Base-by-base conservation (phyloP, 2,113 vertebrate species). In the Coptodon bakossiorum region DNA sequence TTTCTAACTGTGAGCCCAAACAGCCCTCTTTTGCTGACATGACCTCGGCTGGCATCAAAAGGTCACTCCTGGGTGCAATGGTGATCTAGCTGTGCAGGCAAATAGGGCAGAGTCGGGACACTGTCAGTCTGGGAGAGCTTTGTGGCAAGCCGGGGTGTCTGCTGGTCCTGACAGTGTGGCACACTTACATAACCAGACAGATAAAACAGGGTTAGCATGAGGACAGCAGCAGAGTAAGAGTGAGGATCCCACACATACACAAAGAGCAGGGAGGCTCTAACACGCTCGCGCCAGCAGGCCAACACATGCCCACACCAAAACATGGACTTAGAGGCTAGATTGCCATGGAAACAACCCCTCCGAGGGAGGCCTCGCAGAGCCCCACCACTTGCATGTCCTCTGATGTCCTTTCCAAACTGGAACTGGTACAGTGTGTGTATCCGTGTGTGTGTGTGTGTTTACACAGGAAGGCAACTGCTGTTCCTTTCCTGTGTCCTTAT, bases 141-240 rank as follows among this genome's bases (percentile, higher is more conserved):
- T 87, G 85, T 38, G 59, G 86, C 78, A 40, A 81, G 31, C n/a
- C 50, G 24, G 86, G 57, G 83, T 86, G 88, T 92, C 88, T 91
- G 87, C 89, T 85, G 88, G 89, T 82, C 71, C 83, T 88, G 91
- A 91, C 90, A 91, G 85, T 91, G 88, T 82, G n/a, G 31, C 85
- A 10, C 76, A 56, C 88, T 95, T 95, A 93, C 85, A 90, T 93
- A 94, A 94, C 80, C 83, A 73, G 68, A 40, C 81, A 43, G 89
- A 87, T 87, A 84, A 91, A 90, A 59, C 80, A 40, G 86, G 91
- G 93, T 93, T 78, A 93, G 84, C 87, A 83, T 29, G 90, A 92
- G 92, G 93, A 88, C 90, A 88, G 52, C 86, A 88, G 86, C 71
- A 82, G 86, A 80, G 90, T 81, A 22, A 83, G 43, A 85, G 73